A percentile compares a stretch with the other conserved stretches of the same genome.
Conservation (phyloP, 2,797 vertebrate genomes). For the Eurystomus glaucurus region DNA sequence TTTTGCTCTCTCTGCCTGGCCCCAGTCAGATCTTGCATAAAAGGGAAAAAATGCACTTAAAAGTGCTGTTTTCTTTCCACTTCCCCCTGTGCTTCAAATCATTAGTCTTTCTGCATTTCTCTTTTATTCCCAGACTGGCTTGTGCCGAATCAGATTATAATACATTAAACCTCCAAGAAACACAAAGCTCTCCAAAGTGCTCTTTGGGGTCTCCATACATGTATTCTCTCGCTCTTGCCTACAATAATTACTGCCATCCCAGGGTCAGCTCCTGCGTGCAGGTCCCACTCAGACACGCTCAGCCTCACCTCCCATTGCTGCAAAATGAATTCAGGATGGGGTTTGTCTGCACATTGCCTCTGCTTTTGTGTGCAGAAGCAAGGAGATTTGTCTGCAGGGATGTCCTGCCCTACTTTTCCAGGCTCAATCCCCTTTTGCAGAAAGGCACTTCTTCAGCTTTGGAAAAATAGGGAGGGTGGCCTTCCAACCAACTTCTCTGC, state of each 20-base stretch:
- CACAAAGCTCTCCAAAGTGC: constrained; percentile 74
- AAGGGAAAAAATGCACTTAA: constrained; percentile 72
- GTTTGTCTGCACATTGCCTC: fast-evolving
- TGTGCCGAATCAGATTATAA: constrained; percentile 78
- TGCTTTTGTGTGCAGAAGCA: background rate
- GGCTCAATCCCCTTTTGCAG: background rate
- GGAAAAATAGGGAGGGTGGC: background rate
- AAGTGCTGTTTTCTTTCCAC: constrained; percentile 69
- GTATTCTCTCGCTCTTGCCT: constrained; percentile 21
- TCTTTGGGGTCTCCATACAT: constrained; percentile 37
- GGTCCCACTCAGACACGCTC: background rate
- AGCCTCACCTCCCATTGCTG: background rate
- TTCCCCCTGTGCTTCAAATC: constrained; percentile 55
- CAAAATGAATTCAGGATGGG: background rate
- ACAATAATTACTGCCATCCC: constrained; percentile 45
- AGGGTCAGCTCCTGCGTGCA: background rate
- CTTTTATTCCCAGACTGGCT: constrained; percentile 74
- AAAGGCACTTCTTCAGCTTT: background rate
- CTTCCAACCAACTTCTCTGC: background rate
- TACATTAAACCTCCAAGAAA: constrained; percentile 77
- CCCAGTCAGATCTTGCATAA: constrained; percentile 68
- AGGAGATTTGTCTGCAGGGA: background rate
- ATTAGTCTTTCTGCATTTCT: constrained; percentile 76
- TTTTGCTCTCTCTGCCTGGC: constrained; percentile 66
- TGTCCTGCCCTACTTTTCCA: constrained; percentile 7